Evolutionary conservation across 2,113 vertebrate genomes (phyloP).

Genomic region (Macrotis lagotis): DNA sequence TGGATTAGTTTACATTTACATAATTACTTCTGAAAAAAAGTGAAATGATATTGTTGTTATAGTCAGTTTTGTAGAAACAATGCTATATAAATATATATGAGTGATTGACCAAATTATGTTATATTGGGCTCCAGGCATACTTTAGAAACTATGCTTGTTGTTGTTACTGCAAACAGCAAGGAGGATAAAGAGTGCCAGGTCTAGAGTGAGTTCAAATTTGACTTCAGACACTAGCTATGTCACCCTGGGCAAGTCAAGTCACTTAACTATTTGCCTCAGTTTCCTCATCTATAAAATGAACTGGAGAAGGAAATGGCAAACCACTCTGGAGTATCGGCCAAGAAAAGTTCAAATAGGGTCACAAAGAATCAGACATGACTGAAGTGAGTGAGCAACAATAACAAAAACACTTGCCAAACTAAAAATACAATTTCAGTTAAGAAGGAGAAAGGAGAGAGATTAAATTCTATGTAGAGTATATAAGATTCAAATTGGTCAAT

Average conservation of each 20-base stretch:
- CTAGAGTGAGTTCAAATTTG: neutral
- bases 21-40: neutral
- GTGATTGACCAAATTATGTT: neutral
- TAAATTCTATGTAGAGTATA: neutral
- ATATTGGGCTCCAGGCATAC: neutral
- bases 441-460: neutral
- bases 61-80: no score
- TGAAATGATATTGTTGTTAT: neutral
- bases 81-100: no score
- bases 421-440: constrained; percentile 7
- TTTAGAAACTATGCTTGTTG: neutral
- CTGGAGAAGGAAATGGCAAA: neutral
- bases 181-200: no score
- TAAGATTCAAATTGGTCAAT: neutral
- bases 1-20: neutral
- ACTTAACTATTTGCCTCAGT: neutral
- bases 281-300: neutral
- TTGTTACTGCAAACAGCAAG: no score
- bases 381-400: neutral
- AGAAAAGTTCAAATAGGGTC: neutral
- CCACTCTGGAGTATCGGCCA: neutral
- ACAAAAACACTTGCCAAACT: constrained; percentile 1
- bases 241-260: neutral
- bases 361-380: neutral
- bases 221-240: neutral